Evolutionary conservation across 2,888 invertebrate species (phyloP).

Genomic region (Lottia gigantea): DNA sequence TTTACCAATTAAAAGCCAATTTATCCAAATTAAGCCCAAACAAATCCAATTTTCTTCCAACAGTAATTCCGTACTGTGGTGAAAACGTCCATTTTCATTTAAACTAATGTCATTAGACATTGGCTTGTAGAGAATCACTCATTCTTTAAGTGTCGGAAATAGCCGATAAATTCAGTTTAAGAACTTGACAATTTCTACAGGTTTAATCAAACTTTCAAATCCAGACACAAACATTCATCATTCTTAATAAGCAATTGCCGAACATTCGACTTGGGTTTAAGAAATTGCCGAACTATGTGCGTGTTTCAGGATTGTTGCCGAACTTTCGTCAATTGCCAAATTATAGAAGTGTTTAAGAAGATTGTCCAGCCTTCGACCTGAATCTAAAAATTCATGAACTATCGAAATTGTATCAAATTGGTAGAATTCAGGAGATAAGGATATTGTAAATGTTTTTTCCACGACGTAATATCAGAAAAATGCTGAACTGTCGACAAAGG

Average conservation of each 20-base stretch:
- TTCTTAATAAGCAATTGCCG: neutral
- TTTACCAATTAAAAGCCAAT: conserved; percentile 11
- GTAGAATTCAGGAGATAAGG: too few relatives aligned
- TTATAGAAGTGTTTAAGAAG: too few relatives aligned
- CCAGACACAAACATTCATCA: neutral
- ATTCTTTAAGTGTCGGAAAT: neutral
- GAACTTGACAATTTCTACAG: neutral
- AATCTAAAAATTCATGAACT: too few relatives aligned
- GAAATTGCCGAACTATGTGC: too few relatives aligned
- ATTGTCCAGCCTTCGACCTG: too few relatives aligned
- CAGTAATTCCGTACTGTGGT: neutral
- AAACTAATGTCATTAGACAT: neutral
- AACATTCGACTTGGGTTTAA: too few relatives aligned
- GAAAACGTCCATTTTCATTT: conserved; percentile 10
- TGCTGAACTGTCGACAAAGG: too few relatives aligned
- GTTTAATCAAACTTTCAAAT: neutral
- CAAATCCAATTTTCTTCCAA: conserved; percentile 5
- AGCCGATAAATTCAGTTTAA: conserved; percentile 1
- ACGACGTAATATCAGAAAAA: too few relatives aligned
- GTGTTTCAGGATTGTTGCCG: too few relatives aligned
- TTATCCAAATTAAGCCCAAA: conserved; percentile 6
- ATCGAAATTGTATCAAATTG: too few relatives aligned
- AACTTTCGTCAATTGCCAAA: too few relatives aligned
- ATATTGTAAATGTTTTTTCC: too few relatives aligned
- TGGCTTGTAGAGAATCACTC: neutral